Evolutionary conservation across 2,888 invertebrate species (phyloP), one percentile per base, ranked within the genome.

Genomic region (Rhimphoctona megacephalus): DNA sequence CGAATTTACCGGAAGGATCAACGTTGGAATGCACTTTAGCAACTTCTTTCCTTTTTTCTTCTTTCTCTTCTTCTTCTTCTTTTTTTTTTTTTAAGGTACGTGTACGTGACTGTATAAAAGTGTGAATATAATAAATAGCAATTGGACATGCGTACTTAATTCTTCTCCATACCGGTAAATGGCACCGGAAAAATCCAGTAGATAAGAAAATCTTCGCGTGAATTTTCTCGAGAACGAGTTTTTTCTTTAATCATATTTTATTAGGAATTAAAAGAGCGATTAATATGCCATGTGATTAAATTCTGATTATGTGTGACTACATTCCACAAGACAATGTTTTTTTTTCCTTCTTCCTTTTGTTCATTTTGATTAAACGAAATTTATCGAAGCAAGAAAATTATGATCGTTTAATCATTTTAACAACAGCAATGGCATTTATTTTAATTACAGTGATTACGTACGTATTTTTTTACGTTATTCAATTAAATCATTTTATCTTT

Each of bases 1-100:
- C 80, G 70, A 73, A 83, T 81, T 66, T 73, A 80, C 83, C 86
- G 86, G 83, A 83, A 80, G 86, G 83, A 86, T 86, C 66, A 81
- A 73, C 86, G 76, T 77, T 9, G 83, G 86, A 86, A 86, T 86
- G 83, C 61, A 69, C 66, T 66, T 76, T 70, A 43, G 69, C 74
- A 76, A 57, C 74, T 25, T 78, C 33, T 69, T 54, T 39, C 22
- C 33, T 11, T 49, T 17, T 8, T 19, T 17, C 36, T n/a, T 52
- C 36, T 46, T 46, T 46, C 11, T 9, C 0, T 57, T 25, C 11
- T 11, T 61, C 14, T 17, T 52, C 43, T 19, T 57, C 1, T 52
- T 22, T 74, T 17, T 25, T 43, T 25, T 22, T 83, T 43, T 80
- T 67, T 70, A 61, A 81, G 67, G 78, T 46, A 43, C 39, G 64